Base-by-base conservation (phyloP, 2,888 invertebrate genomes). In the Lissonota sp. region DNA sequence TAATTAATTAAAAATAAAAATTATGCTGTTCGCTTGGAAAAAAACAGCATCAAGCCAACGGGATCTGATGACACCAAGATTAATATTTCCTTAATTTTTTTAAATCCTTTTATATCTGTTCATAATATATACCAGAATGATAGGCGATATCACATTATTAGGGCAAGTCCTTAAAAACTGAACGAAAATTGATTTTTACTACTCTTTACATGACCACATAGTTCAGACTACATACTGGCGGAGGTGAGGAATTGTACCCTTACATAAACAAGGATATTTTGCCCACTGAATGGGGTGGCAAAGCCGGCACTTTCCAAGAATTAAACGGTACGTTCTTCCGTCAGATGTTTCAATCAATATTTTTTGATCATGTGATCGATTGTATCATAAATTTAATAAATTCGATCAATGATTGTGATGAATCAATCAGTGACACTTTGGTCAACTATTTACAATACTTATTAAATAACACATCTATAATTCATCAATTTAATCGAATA, bases 221-320 rank as follows among this genome's bases (percentile, higher is more conserved):
- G 93, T 89, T 93, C 55, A 89, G 89, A 51, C 82, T 93, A 55
- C 92, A 93, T 62, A 91, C 91, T 1, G 91, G 90, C 0, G 90
- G 88, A 0, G 89, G 89, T n/a, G 91, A 93, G 70, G 92, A 92
- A 53, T 87, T 93, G 16, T 86, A 93, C 75, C 76, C 91, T 40
- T 89, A 91, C 70, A 86, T 93, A 62, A 90, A 93, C 14, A 92
- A 89, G 62, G 91, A 92, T 6, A 91, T 93, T 57, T 86, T 93
- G 37, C 93, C 93, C 0, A 89, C 89, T 3, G 93, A 93, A 83
- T 93, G 92, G 88, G 93, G 93, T 46, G 93, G 93, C 7, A 91
- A 91, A 70, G 90, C 92, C 8, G 92, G 92, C 69, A 89, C 89
- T 12, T 89, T 92, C 14, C 62, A 85, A 5, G 90, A 92, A 74